Conservation (phyloP, 2,888 invertebrate species). For the Falcaria lacertinaria region DNA sequence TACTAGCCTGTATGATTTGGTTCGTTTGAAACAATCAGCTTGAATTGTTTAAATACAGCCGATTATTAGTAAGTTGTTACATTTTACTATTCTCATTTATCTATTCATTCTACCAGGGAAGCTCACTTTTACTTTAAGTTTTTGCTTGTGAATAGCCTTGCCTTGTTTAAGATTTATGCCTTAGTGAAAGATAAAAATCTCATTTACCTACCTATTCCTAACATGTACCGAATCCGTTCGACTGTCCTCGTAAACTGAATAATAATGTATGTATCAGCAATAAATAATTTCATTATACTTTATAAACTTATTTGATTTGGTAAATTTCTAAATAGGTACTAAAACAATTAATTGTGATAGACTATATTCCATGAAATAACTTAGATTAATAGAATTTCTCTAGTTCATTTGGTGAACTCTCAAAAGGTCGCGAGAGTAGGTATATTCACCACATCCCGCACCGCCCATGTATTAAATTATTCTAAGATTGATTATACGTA, state of each 20-base stretch:
- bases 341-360: no score
- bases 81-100: conserved; percentile 6
- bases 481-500: conserved; percentile 32
- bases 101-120: conserved; percentile 19
- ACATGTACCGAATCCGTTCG: not conserved
- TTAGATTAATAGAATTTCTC: not conserved
- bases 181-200: not conserved
- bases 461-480: conserved; percentile 13
- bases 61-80: conserved; percentile 9
- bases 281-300: not conserved
- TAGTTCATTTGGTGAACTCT: not conserved
- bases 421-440: not conserved
- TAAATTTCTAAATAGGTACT: no score
- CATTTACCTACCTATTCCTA: not conserved
- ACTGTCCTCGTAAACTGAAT: conserved; percentile 3
- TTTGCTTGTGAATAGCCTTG: not conserved
- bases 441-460: conserved; percentile 10
- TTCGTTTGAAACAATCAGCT: conserved; percentile 26
- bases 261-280: not conserved
- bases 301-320: not conserved
- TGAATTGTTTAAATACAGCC: conserved; percentile 8
- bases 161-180: not conserved
- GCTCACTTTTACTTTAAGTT: conserved; percentile 13
- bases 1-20: conserved; percentile 36
- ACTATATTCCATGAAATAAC: not conserved